phyloP scores from a whole-genome alignment of 2,888 invertebrate species.

The Pherbina coryleti region DNA sequence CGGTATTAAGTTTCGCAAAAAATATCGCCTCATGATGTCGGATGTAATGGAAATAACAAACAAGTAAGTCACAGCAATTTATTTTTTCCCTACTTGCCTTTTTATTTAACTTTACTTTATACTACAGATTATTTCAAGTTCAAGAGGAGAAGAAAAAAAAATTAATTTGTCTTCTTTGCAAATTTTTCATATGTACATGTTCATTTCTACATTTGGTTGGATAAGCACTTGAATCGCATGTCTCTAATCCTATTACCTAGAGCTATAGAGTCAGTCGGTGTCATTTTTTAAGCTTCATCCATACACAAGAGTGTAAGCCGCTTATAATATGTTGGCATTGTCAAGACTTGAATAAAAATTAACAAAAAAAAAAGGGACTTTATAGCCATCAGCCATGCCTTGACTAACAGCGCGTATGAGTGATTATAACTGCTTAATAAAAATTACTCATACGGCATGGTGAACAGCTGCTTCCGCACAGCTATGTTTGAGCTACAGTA shows the following conservation, averaged over 20 bases:
- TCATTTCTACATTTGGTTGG: not conserved
- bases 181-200: too few species aligned
- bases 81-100: not conserved
- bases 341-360: too few species aligned
- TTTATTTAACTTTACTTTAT: not conserved
- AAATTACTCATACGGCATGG: slow-evolving; percentile 7
- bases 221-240: not conserved
- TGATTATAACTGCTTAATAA: not conserved
- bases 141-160: too few species aligned
- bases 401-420: not conserved
- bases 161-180: too few species aligned
- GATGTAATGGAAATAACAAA: slow-evolving; percentile 82
- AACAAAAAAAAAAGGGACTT: too few species aligned
- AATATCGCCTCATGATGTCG: slow-evolving; percentile 76
- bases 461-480: not conserved
- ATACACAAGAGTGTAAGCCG: too few species aligned
- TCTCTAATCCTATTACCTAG: not conserved
- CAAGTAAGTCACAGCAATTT: slow-evolving; percentile 73
- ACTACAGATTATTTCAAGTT: too few species aligned
- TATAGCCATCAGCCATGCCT: not conserved
- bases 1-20: slow-evolving; percentile 74
- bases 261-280: too few species aligned
- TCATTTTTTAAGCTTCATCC: too few species aligned
- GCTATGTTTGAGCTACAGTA: too few species aligned
- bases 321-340: too few species aligned